Evolutionary conservation across 2,797 vertebrate genomes (phyloP), one percentile per base, ranked within the genome.

Genomic region (Sebastolobus alascanus): DNA sequence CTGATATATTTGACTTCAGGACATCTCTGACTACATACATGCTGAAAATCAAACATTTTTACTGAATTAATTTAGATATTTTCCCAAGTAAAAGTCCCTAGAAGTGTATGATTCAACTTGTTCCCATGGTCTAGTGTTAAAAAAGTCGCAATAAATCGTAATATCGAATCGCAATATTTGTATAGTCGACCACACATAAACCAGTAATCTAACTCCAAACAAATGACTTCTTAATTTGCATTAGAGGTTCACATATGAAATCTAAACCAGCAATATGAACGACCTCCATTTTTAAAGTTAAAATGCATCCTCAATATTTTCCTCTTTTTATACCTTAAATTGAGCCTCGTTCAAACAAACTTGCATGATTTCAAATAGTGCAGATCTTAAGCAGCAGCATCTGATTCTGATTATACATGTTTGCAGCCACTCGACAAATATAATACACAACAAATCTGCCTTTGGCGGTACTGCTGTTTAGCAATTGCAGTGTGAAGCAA

Each of bases 341-440:
- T 33, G 14, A 31, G 63, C 56, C 25, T 74, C 5, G n/a, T 40
- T 29, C 1, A 50, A 29, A 35, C 60, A 52, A 52, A 68, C 8
- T 25, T 60, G 27, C n/a, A 11, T 27, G n/a, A 14, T 29, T 71
- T 54, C 2, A 60, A 67, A 25, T 0, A 4, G 16, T 40, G 33
- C 13, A 52, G 22, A 56, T 20, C 38, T 31, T 25, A 6, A 72
- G 5, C 46, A 31, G n/a, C 33, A 61, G 46, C 68, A 76, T 76
- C 50, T 79, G 55, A 52, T 75, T 68, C 52, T 2, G 8, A 77
- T 83, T 33, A 29, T 46, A 73, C n/a, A 37, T 14, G 20, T 70
- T 60, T 80, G 52, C 35, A 5, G 11, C 43, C 38, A 27, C 37
- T 43, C 60, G 18, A 50, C 43, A 27, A 68, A 71, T 27, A 33